phyloP scores from a whole-genome alignment of 2,888 invertebrate species.

The Rhingia rostrata region DNA sequence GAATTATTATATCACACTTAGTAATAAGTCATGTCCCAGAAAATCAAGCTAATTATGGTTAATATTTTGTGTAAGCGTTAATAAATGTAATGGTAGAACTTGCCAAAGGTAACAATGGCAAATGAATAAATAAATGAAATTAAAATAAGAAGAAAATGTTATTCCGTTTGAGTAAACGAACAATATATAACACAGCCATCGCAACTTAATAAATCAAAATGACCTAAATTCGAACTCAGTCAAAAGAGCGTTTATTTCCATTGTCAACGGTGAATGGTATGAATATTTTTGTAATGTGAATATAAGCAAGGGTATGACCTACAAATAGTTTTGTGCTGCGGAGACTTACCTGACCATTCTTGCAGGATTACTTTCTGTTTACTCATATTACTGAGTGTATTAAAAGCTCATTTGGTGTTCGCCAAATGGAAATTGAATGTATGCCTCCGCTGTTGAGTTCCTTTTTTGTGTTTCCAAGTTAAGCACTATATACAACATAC shows the following conservation, averaged over 20 bases:
- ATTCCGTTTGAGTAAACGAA: neutral
- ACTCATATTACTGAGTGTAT: slow-evolving; percentile 54
- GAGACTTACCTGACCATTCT: slow-evolving; percentile 25
- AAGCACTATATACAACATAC: slow-evolving; percentile 21
- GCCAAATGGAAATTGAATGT: slow-evolving; percentile 19
- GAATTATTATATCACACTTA: no score
- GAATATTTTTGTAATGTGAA: slow-evolving; percentile 5
- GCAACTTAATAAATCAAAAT: slow-evolving; percentile 23
- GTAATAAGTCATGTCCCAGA: no score
- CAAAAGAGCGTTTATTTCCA: slow-evolving; percentile 9
- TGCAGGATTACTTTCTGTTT: slow-evolving; percentile 34
- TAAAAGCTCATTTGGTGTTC: slow-evolving; percentile 54
- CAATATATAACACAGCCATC: neutral
- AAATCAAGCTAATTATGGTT: no score
- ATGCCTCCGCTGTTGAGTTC: slow-evolving; percentile 10
- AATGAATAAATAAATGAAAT: no score
- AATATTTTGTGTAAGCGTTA: no score
- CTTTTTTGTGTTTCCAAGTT: slow-evolving; percentile 37
- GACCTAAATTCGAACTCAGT: slow-evolving; percentile 22
- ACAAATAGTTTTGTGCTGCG: slow-evolving; percentile 34
- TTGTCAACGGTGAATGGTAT: slow-evolving; percentile 25
- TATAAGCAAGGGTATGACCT: slow-evolving; percentile 52
- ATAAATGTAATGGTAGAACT: no score
- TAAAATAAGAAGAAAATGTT: slow-evolving; percentile 1
- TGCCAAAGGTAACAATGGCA: no score